These are phyloP conservation scores for Plecturocebus donacophilus DNA, from an alignment of 2,113 vertebrate species.

Conservation along the genomic window DNA sequence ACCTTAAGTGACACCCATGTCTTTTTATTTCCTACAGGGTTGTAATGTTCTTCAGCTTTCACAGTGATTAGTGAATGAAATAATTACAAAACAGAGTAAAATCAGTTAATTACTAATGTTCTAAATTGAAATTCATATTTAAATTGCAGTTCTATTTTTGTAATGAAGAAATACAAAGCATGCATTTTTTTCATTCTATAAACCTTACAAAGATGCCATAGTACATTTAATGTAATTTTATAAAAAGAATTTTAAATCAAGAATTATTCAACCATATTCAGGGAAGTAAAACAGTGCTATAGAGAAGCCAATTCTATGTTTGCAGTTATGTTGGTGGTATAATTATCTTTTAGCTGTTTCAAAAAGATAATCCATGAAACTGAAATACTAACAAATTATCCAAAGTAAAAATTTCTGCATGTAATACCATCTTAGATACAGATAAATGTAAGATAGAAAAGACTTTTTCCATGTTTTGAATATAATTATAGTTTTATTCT, in stretches of 20 bases:
- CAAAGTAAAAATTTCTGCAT: not conserved
- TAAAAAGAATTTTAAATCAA: conserved; percentile 14
- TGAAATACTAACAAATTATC: not conserved
- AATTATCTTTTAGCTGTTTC: not conserved
- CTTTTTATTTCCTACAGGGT: not conserved
- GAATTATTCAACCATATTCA: not conserved
- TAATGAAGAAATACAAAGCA: not conserved
- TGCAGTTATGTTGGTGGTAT: not conserved
- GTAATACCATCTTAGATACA: not conserved
- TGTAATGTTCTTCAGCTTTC: conserved; percentile 29
- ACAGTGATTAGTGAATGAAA: conserved; percentile 48
- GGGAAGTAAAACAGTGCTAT: not conserved
- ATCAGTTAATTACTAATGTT: conserved; percentile 27
- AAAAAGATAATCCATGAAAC: not conserved
- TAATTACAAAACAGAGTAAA: conserved; percentile 30
- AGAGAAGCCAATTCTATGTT: not conserved
- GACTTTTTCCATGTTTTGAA: not conserved
- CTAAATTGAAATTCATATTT: conserved; percentile 48
- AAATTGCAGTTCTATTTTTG: conserved; percentile 41
- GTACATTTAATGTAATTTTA: not conserved
- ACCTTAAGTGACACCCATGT: conserved; percentile 9
- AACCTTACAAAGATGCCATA: not conserved
- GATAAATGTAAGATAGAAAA: not conserved
- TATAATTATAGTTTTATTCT: not conserved
- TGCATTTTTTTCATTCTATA: not conserved